Evolutionary conservation across 2,888 invertebrate species (phyloP).

Genomic region (Ophioninae sp.): DNA sequence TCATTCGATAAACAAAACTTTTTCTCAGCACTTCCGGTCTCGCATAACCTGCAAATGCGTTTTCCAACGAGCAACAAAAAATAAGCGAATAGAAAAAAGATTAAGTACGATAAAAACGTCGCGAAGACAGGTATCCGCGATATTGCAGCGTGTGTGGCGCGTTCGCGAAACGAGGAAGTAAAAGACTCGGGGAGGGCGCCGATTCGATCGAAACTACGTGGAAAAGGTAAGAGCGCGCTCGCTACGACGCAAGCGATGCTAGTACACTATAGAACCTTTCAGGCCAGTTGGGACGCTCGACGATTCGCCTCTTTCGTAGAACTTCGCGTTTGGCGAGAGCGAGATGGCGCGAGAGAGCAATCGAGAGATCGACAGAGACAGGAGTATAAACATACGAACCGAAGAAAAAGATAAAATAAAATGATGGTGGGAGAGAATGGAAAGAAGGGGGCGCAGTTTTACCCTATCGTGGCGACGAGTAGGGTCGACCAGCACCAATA

Average conservation of each 20-base stretch:
- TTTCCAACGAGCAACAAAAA: not conserved
- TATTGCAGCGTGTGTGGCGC: not conserved
- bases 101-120: no score
- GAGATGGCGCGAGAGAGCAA: constrained; percentile 1
- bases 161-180: not conserved
- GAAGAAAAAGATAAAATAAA: constrained; percentile 43
- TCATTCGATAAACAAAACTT: not conserved
- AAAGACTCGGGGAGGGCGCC: constrained; percentile 6
- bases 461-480: constrained; percentile 45
- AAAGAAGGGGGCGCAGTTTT: constrained; percentile 54
- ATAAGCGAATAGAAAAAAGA: not conserved
- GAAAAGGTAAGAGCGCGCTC: constrained; percentile 15
- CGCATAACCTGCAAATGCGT: constrained; percentile 18
- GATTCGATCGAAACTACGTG: constrained; percentile 18
- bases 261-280: constrained; percentile 44
- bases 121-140: not conserved
- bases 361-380: constrained; percentile 16
- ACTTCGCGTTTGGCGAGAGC: constrained; percentile 13
- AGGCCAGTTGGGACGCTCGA: constrained; percentile 41
- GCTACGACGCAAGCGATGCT: constrained; percentile 39
- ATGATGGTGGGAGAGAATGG: constrained; percentile 29
- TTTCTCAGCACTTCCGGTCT: not conserved
- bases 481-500: not conserved
- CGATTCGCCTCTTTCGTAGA: constrained; percentile 40
- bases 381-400: constrained; percentile 33